A percentile compares a stretch with the other conserved stretches of the same genome.
These are phyloP conservation scores for Diogma glabrata DNA, from an alignment of 2,888 invertebrate genomes.

Conservation along the genomic window DNA sequence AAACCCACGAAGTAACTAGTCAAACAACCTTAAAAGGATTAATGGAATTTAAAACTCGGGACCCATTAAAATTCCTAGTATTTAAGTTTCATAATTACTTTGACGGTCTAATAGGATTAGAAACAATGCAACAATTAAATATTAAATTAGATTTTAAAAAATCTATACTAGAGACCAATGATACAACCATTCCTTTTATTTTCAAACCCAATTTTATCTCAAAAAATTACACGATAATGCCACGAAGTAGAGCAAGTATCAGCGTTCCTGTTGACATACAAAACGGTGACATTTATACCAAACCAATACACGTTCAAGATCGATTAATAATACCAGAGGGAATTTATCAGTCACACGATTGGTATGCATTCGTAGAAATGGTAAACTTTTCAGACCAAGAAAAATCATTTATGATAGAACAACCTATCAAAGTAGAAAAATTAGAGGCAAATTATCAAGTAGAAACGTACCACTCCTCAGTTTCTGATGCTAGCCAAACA, in stretches of 20 bases:
- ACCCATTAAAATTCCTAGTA: background rate
- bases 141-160: conserved; percentile 16
- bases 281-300: conserved; percentile 13
- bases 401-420: conserved; percentile 13
- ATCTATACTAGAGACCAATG: conserved; percentile 11
- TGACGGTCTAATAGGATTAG: background rate
- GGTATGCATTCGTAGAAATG: conserved; percentile 15
- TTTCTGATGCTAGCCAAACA: background rate
- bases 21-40: background rate
- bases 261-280: conserved; percentile 12
- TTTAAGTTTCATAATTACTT: background rate
- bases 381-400: conserved; percentile 9
- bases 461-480: no score
- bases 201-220: conserved; percentile 16
- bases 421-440: conserved; percentile 13
- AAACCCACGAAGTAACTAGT: background rate
- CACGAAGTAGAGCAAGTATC: conserved; percentile 6
- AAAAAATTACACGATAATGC: conserved; percentile 13
- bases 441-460: background rate
- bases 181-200: conserved; percentile 11
- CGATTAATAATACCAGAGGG: conserved; percentile 14
- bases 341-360: conserved; percentile 12
- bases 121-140: conserved; percentile 10
- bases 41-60: no score
- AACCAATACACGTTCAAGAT: conserved; percentile 11